Evolutionary conservation across 2,797 vertebrate species (phyloP).

Genomic region (Balearica regulorum): DNA sequence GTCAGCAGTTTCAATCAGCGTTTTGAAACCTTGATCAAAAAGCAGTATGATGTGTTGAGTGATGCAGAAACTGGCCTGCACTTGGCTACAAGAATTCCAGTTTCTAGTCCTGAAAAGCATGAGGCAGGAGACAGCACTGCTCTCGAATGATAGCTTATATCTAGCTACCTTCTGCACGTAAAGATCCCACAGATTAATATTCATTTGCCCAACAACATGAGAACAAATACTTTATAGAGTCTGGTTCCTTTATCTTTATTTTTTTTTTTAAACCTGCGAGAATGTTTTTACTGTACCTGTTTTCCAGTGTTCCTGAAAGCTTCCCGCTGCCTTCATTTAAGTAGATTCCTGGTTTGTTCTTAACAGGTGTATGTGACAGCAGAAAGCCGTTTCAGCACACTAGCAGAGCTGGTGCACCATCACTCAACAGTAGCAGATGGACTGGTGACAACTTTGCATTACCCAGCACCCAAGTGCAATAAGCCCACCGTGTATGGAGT

Average conservation of each 20-base stretch:
- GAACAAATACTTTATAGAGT: not conserved
- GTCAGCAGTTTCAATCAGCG: not conserved
- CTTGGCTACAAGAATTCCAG: not conserved
- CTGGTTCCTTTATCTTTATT: not conserved
- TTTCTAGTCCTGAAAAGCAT: not conserved
- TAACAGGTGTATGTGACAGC: conserved; percentile 94
- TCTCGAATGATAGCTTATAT: not conserved
- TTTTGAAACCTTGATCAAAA: not conserved
- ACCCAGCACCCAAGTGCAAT: conserved; percentile 98
- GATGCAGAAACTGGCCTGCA: not conserved
- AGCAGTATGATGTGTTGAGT: not conserved
- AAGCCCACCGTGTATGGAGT: conserved; percentile 98
- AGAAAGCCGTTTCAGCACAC: conserved; percentile 94
- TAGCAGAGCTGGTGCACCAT: conserved; percentile 97
- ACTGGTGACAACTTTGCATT: conserved; percentile 96
- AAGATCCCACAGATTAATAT: not conserved
- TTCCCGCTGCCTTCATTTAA: not conserved
- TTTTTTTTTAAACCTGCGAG: not conserved
- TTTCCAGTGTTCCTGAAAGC: not conserved
- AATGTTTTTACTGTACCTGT: not conserved
- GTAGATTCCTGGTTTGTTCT: not conserved
- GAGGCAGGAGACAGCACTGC: not conserved
- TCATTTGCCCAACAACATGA: not conserved
- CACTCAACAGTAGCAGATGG: conserved; percentile 98
- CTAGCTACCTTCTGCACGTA: not conserved